Conservation (phyloP, 1,140 invertebrate genomes). For the Ceratoteleas bidentatus region DNA sequence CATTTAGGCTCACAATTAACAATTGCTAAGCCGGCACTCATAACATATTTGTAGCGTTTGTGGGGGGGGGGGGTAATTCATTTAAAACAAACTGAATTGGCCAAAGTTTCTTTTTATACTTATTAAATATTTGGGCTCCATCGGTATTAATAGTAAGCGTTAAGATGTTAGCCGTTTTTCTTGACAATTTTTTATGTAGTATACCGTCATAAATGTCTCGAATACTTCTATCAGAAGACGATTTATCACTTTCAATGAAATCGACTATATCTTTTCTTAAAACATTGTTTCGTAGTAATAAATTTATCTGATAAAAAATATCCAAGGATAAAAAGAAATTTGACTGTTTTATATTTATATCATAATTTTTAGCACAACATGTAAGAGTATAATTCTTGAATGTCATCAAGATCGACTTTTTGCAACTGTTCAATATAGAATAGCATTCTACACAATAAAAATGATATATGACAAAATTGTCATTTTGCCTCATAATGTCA, state of each 20-base stretch:
- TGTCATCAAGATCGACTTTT: slow-evolving; percentile 20
- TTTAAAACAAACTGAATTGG: slow-evolving; percentile 42
- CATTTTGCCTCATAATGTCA: slow-evolving; percentile 5
- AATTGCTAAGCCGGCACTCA: slow-evolving; percentile 10
- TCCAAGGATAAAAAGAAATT: background rate
- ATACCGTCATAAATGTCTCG: too few species aligned
- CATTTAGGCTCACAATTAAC: slow-evolving; percentile 11
- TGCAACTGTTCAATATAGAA: slow-evolving; percentile 17
- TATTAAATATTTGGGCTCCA: slow-evolving; percentile 32
- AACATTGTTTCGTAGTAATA: background rate
- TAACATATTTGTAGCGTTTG: slow-evolving; percentile 29
- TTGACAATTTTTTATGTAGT: too few species aligned
- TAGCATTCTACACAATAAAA: slow-evolving; percentile 26
- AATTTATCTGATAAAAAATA: background rate
- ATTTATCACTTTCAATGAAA: too few species aligned
- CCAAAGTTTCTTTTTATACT: slow-evolving; percentile 33
- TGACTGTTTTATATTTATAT: background rate
- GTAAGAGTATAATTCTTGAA: slow-evolving; percentile 2
- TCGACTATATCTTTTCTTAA: too few species aligned
- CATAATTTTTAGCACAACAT: background rate
- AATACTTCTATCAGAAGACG: too few species aligned
- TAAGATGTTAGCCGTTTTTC: too few species aligned
- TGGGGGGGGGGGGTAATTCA: slow-evolving; percentile 18
- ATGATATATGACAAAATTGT: slow-evolving; percentile 28
- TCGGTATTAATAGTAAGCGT: background rate